These are phyloP conservation scores for Apotomis betuletana DNA, from an alignment of 2,888 invertebrate species.

Conservation along the genomic window DNA sequence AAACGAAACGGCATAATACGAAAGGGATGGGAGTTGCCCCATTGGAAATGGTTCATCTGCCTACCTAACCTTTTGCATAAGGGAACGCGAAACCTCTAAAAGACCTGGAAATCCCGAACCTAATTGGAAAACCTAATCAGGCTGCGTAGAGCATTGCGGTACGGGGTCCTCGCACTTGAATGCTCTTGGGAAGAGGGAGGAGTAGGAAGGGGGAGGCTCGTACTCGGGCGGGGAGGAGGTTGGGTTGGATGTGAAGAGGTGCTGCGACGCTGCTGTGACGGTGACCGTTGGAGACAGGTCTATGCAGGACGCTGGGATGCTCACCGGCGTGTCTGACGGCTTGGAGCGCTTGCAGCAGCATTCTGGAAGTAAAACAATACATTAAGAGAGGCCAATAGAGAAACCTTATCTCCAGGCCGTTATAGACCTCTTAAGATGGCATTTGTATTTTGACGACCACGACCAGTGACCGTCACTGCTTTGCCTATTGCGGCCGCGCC, in stretches of 20 bases:
- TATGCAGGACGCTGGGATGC: conserved; percentile 77
- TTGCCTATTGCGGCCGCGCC: no score
- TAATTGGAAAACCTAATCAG: conserved; percentile 36
- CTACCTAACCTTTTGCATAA: background rate
- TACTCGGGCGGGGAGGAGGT: conserved; percentile 84
- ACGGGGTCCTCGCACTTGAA: conserved; percentile 76
- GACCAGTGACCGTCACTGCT: no score
- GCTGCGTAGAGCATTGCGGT: conserved; percentile 69
- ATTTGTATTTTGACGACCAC: no score
- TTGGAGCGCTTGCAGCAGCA: conserved; percentile 80
- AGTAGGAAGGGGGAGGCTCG: conserved; percentile 86
- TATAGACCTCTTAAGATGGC: no score
- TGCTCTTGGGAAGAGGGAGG: conserved; percentile 85
- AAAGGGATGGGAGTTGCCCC: no score
- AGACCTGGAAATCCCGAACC: conserved; percentile 5
- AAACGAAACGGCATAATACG: no score
- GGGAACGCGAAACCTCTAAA: background rate
- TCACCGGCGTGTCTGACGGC: conserved; percentile 74
- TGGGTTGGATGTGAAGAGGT: conserved; percentile 68
- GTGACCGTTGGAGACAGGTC: conserved; percentile 76
- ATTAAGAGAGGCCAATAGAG: no score
- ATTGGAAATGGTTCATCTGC: no score
- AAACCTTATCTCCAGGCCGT: no score
- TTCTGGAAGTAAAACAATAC: conserved; percentile 62
- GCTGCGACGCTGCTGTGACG: conserved; percentile 70